Percentiles rank a stretch among this genome's conserved stretches.
Conservation (phyloP, 2,797 vertebrate genomes). For the Pangasius macronema region DNA sequence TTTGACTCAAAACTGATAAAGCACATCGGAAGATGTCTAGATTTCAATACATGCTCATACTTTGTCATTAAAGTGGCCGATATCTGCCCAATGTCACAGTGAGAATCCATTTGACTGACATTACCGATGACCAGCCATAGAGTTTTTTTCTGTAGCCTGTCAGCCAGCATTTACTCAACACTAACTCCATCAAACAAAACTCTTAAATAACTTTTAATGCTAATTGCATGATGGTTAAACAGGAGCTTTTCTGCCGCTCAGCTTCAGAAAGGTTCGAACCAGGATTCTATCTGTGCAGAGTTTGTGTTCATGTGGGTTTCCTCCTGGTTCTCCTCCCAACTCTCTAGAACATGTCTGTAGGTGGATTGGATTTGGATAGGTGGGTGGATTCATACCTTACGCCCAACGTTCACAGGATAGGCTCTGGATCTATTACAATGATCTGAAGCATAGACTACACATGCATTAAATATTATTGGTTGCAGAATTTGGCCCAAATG, state of each 20-base stretch:
- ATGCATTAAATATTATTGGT: neutral
- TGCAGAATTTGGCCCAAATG: neutral
- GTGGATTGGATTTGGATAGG: neutral
- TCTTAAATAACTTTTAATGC: slow-evolving; percentile 1
- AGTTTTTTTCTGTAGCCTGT: neutral
- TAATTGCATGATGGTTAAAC: neutral
- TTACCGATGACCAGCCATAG: neutral
- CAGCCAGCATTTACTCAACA: neutral
- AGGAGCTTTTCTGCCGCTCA: neutral
- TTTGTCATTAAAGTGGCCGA: neutral
- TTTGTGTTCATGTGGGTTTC: neutral
- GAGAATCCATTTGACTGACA: neutral
- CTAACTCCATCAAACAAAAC: neutral
- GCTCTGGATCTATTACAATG: neutral
- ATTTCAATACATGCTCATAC: neutral
- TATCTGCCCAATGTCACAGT: neutral
- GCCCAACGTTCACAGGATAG: neutral
- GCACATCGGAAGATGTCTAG: no score
- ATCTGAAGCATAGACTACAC: neutral
- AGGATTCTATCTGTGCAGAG: neutral
- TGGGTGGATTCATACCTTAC: neutral
- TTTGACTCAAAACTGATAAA: neutral
- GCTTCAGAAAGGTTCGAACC: neutral
- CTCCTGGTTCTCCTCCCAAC: neutral
- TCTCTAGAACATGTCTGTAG: neutral